Evolutionary conservation across 2,797 vertebrate genomes (phyloP).

Genomic region (Naso thynnoides): DNA sequence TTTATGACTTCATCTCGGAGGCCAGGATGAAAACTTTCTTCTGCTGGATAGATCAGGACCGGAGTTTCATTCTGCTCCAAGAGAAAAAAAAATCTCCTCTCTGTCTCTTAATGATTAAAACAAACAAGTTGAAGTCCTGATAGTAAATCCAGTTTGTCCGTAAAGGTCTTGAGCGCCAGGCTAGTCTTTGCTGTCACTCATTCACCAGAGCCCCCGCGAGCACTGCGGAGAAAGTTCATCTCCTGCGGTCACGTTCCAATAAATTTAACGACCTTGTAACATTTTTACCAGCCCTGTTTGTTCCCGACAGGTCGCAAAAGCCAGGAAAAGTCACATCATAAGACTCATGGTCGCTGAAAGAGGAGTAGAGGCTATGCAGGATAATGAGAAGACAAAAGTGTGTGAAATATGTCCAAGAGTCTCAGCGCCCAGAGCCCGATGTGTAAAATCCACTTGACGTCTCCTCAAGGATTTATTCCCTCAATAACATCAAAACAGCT

Average conservation of each 20-base stretch:
- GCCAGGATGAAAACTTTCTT: constrained; percentile 31
- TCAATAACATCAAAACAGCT: constrained; percentile 16
- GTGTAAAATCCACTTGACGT: constrained; percentile 60
- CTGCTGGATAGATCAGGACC: constrained; percentile 4
- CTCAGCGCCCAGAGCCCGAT: constrained; percentile 10
- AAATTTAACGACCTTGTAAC: constrained; percentile 58
- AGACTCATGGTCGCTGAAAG: neutral
- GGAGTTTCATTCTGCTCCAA: constrained; percentile 19
- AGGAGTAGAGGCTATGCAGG: neutral
- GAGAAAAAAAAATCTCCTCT: neutral
- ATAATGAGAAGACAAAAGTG: neutral
- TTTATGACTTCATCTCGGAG: constrained; percentile 58
- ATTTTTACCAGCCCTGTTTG: constrained; percentile 41
- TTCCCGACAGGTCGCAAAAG: neutral
- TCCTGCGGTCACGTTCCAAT: constrained; percentile 62
- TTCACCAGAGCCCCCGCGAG: constrained; percentile 65
- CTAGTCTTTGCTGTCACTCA: constrained; percentile 73
- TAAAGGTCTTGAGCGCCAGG: constrained; percentile 32
- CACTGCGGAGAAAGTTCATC: constrained; percentile 77
- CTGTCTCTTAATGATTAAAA: constrained; percentile 24
- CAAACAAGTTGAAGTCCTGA: constrained; percentile 2
- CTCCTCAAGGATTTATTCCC: constrained; percentile 44
- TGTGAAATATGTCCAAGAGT: neutral
- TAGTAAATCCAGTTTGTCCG: constrained; percentile 34
- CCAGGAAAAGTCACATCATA: constrained; percentile 22